Base-by-base conservation (phyloP, 2,797 vertebrate species). In the Lates japonicus region DNA sequence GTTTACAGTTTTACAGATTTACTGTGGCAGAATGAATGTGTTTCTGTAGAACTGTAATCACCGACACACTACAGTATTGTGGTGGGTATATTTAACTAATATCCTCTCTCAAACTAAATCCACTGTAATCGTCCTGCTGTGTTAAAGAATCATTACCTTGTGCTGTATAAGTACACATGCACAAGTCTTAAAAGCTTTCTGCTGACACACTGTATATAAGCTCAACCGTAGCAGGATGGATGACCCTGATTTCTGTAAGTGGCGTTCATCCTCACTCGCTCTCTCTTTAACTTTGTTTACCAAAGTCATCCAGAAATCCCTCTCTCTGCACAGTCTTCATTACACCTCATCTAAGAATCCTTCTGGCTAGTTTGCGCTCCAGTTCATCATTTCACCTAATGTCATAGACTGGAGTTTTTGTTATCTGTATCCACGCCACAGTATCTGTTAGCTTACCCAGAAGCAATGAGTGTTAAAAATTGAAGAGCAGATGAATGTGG, bases 251-350 rank as follows among this genome's bases (percentile, higher is more conserved):
- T 60, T 44, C 54, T 69, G 35, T 29, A 42, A 51, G 76, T n/a
- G 0, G 39, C 17, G 20, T 11, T 22, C 48, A 39, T 72, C 60
- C 37, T 67, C 17, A 3, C 75, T 58, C 54, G 4, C 75, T 58
- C 54, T 25, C 60, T 61, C 54, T 81, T 81, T 81, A 69, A 70
- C 76, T 79, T 85, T 76, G 69, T 87, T 90, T 83, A 70, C 72
- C 22, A 7, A 70, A 74, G 73, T 78, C 39, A 1, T 65, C 57
- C n/a, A 44, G 31, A 71, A 64, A 60, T 48, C 65, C 49, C 52
- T 70, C 54, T 44, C n/a, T 54, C 49, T 61, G 73, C 74, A 39
- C 58, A 12, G 6, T 71, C 62, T 78, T 80, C 44, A 74, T 84
- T 74, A 67, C 9, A 76, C 37, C 72, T 90, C n/a, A 63, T 77